A percentile compares a stretch with the other conserved stretches of the same genome.
Evolutionary conservation across 2,888 invertebrate genomes (phyloP).

Genomic region (Laothoe populi): DNA sequence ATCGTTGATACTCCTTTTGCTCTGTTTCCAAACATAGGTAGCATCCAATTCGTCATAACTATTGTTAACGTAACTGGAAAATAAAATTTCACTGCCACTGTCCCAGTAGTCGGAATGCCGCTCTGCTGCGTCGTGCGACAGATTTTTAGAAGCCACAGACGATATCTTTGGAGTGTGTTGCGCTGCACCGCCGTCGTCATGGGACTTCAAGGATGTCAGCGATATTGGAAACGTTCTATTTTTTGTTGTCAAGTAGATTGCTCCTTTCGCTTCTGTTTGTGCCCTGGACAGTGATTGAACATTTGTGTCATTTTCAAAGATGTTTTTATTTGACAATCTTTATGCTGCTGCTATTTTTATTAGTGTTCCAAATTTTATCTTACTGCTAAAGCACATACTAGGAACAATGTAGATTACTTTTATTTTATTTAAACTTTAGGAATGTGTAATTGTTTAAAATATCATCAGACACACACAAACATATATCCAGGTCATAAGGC

Average conservation of each 20-base stretch:
- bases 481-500: no score
- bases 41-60: slow-evolving; percentile 59
- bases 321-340: not conserved
- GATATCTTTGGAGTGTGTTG: slow-evolving; percentile 68
- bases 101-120: slow-evolving; percentile 61
- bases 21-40: slow-evolving; percentile 59
- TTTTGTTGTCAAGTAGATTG: slow-evolving; percentile 80
- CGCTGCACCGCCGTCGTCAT: slow-evolving; percentile 58
- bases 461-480: no score
- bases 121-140: slow-evolving; percentile 52
- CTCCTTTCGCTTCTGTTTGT: slow-evolving; percentile 72
- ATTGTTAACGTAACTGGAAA: slow-evolving; percentile 68
- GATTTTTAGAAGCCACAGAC: slow-evolving; percentile 67
- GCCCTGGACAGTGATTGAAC: slow-evolving; percentile 55
- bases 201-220: slow-evolving; percentile 70
- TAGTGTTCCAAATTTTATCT: not conserved
- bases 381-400: no score
- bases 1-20: slow-evolving; percentile 86
- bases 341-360: not conserved
- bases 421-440: no score
- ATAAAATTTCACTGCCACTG: slow-evolving; percentile 59
- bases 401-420: no score
- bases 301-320: slow-evolving; percentile 22
- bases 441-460: no score
- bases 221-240: slow-evolving; percentile 82